Evolutionary conservation across 2,888 invertebrate species (phyloP), one percentile per base, ranked within the genome.

Genomic region (Lasioglossum figueresi): DNA sequence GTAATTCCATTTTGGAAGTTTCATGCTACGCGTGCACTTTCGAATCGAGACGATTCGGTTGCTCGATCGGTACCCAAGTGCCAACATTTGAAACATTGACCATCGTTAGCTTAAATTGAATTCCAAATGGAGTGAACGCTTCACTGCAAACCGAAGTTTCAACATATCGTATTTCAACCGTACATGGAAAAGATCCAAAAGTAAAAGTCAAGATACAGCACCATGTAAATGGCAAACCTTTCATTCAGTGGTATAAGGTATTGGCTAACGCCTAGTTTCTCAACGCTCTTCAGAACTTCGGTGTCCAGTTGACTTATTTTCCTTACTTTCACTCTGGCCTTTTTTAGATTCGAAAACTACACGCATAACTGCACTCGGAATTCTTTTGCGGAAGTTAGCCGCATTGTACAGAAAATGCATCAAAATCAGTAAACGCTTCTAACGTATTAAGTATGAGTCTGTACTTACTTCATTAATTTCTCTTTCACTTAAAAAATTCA

Each of bases 161-260:
- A 12, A 14, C n/a, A n/a, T 40, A 70, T 40, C 37, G 40, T 40
- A n/a, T 40, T 40, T 70, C 40, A n/a, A 70, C n/a, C n/a, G 40
- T n/a, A 70, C 40, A 70, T 23, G 37, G n/a, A n/a, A 40, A 70
- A 40, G 70, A 40, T 37, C 12, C n/a, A n/a, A 40, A 27, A 70
- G n/a, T 70, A 70, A 70, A 70, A 70, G 70, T 70, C 40, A 14
- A 40, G 37, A 40, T 70, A n/a, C 37, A n/a, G 40, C n/a, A 19
- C n/a, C 23, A 14, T 40, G 4, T 40, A n/a, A 40, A 70, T 70
- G 40, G 40, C 10, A 70, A 70, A 70, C 37, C 70, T 34, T 70
- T 5, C 70, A 23, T 23, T 70, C 40, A 14, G 40, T 40, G 16
- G 37, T 70, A 40, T 40, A 12, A 40, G 40, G 70, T n/a, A 70